Conservation (phyloP, 2,888 invertebrate species). For the Bugula neritina region DNA sequence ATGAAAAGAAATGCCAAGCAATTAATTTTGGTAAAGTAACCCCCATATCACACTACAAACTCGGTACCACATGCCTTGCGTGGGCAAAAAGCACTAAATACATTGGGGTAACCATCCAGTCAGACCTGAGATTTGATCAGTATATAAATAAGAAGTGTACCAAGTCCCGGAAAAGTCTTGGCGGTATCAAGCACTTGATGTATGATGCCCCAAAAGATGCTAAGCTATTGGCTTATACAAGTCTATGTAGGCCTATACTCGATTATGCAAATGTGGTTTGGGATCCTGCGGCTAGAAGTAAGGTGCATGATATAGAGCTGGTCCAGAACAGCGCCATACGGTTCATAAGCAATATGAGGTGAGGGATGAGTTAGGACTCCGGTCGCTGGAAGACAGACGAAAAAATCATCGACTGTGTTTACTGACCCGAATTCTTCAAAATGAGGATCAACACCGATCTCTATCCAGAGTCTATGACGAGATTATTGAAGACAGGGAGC, state of each 20-base stretch:
- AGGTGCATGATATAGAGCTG: neutral
- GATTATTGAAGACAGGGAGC: neutral
- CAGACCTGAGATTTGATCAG: neutral
- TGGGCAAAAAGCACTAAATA: neutral
- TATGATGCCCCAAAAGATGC: neutral
- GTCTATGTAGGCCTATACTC: neutral
- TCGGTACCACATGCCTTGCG: neutral
- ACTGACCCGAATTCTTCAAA: neutral
- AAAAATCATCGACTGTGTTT: neutral
- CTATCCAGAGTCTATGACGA: neutral
- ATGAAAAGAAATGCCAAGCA: neutral
- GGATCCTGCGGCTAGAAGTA: neutral
- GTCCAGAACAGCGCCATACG: neutral
- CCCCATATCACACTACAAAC: neutral
- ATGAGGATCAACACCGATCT: neutral
- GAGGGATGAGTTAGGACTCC: neutral
- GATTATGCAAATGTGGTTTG: neutral
- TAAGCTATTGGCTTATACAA: neutral
- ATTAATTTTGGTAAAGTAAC: neutral
- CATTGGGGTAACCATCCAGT: neutral
- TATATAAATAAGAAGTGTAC: neutral
- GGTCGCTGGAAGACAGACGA: neutral
- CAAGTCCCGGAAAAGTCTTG: neutral
- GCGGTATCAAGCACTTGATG: neutral
- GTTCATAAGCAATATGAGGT: neutral